phyloP scores from a whole-genome alignment of 2,888 invertebrate genomes.

The Megamerina dolium region DNA sequence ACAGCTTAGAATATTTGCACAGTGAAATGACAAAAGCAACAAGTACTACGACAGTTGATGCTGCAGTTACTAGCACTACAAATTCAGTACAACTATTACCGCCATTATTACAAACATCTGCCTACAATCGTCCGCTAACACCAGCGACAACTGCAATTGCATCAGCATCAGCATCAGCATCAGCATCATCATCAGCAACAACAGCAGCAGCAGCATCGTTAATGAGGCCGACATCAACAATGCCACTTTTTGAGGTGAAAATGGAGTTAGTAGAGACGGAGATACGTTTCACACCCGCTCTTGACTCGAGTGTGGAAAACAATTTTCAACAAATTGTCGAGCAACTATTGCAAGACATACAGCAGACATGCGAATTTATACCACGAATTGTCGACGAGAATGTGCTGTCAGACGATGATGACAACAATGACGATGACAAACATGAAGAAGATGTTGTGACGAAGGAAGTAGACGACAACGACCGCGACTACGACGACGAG shows the following conservation, averaged over 20 bases:
- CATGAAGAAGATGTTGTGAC: too few relatives aligned
- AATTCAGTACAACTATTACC: too few relatives aligned
- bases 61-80: conserved; percentile 14
- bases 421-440: conserved; percentile 11
- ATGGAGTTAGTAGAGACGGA: conserved; percentile 65
- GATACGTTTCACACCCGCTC: conserved; percentile 68
- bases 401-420: conserved; percentile 36
- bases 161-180: conserved; percentile 6
- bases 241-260: conserved; percentile 71
- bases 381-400: conserved; percentile 57
- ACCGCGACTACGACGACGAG: not conserved
- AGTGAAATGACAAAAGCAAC: conserved; percentile 40
- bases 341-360: conserved; percentile 71
- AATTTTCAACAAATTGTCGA: conserved; percentile 67
- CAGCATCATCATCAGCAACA: conserved; percentile 19
- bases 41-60: conserved; percentile 12
- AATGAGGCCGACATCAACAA: conserved; percentile 15
- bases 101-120: too few relatives aligned
- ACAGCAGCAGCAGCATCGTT: conserved; percentile 1
- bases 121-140: too few relatives aligned
- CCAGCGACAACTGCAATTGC: conserved; percentile 13
- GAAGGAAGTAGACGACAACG: too few relatives aligned
- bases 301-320: conserved; percentile 60
- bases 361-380: conserved; percentile 68
- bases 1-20: conserved; percentile 42